Base-by-base conservation (phyloP, 2,797 vertebrate species). In the Hirundo rustica region DNA sequence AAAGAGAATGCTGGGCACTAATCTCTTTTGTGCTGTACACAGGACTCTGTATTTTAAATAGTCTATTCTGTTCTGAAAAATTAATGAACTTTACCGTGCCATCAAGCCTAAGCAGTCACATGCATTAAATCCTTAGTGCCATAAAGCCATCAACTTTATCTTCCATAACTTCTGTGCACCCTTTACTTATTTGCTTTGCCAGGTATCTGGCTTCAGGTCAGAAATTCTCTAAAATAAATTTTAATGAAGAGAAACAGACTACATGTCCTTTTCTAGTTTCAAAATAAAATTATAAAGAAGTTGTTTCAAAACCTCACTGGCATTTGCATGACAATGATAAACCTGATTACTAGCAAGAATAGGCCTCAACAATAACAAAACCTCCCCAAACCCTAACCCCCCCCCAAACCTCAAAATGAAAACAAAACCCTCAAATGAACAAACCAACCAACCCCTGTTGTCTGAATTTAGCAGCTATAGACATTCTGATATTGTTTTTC, bases 201-300 rank as follows among this genome's bases (percentile, higher is more conserved):
- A 95, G 45, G 36, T 65, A 78, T 36, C 65, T 82, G 57, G 57
- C 73, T 79, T 89, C 73, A 92, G 72, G 61, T 54, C 61, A 93
- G 91, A 93, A 91, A 93, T 72, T 73, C 60, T 48, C 55, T 53
- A 44, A 50, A 79, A 84, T 32, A 66, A 87, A 88, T 48, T 87
- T 79, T 26, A 78, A 60, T 50, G 38, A 78, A 88, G 32, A 85
- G 55, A 87, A 80, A 87, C 9, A 75, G 77, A 72, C 54, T 9
- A 16, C 58, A 47, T 0, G 1, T 54, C 36, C 23, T 86, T 60
- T 67, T 62, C 66, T 40, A 66, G 64, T 80, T 86, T 54, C 48
- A 64, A 81, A 92, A 81, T 73, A 68, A 84, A 96, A 67, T 55
- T 44, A 80, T 11, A 23, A 75, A 87, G 18, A 90, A 91, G 26